Percentiles rank a stretch among this genome's conserved stretches.
These are phyloP conservation scores for Montipora cactus DNA, from an alignment of 64 coral and sea anemone species.

Conservation along the genomic window DNA sequence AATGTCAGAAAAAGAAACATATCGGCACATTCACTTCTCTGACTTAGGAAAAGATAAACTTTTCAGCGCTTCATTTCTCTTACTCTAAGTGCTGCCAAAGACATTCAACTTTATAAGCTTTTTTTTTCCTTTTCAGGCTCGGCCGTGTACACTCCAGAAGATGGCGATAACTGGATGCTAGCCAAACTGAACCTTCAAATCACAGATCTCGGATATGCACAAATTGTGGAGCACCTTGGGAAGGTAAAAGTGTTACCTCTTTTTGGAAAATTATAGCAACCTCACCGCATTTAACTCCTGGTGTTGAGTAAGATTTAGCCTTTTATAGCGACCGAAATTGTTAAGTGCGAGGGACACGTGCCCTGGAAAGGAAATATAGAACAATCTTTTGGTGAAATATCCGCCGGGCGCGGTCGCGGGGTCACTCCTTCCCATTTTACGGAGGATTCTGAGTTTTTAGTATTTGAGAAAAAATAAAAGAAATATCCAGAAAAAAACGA, in stretches of 20 bases:
- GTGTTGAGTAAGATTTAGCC: not conserved
- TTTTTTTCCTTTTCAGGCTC: constrained; percentile 26
- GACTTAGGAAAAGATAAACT: too few species aligned
- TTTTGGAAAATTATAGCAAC: not conserved
- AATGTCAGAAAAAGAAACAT: too few species aligned
- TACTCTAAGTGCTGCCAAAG: too few species aligned
- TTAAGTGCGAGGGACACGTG: not conserved
- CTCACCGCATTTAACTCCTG: not conserved
- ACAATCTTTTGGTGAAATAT: too few species aligned
- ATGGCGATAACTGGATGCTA: constrained; percentile 56
- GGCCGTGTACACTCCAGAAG: constrained; percentile 54
- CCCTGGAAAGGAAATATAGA: not conserved
- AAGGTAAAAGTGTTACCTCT: not conserved
- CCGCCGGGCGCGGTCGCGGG: too few species aligned
- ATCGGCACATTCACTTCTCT: too few species aligned
- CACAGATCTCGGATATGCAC: constrained; percentile 58
- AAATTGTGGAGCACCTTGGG: constrained; percentile 62
- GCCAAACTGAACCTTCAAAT: constrained; percentile 64
- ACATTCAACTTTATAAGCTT: too few species aligned
- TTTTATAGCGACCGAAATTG: not conserved
- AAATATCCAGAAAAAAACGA: too few species aligned
- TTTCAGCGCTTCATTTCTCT: not conserved
- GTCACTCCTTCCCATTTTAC: too few species aligned
- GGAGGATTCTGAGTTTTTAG: too few species aligned
- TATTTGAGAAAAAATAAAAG: too few species aligned